Conservation (phyloP, 2,888 invertebrate genomes). For the Spatulosminthurus flaviceps region DNA sequence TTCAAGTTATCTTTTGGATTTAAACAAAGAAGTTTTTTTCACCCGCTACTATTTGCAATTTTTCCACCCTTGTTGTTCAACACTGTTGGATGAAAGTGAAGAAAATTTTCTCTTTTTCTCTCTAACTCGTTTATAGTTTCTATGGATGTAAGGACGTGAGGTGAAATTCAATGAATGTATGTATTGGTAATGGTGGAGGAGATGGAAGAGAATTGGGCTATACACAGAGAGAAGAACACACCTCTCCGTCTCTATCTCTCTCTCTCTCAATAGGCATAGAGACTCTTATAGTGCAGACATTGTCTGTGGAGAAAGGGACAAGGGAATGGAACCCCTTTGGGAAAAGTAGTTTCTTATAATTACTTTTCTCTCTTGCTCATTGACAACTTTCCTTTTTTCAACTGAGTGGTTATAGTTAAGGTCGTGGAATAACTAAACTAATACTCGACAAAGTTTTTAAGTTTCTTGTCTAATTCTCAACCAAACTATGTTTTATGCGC, state of each 20-base stretch:
- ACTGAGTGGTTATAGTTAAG: background rate
- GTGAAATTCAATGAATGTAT: background rate
- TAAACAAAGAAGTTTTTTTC: slow-evolving; percentile 3
- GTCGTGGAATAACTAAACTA: background rate
- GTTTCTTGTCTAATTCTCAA: slow-evolving; percentile 18
- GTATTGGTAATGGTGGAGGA: slow-evolving; percentile 3
- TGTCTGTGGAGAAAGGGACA: background rate
- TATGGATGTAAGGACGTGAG: background rate
- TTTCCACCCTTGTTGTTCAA: background rate
- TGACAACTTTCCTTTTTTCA: slow-evolving; percentile 12
- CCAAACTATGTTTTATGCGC: background rate
- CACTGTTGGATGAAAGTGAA: background rate
- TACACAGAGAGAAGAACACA: too few species aligned
- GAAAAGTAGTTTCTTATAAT: slow-evolving; percentile 10
- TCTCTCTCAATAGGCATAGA: too few species aligned
- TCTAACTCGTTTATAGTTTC: background rate
- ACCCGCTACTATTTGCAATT: slow-evolving; percentile 5
- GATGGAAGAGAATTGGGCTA: too few species aligned
- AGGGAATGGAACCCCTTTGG: background rate
- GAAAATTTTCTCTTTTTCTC: background rate
- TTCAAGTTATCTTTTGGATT: background rate
- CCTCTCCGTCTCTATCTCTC: too few species aligned
- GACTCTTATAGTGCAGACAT: background rate
- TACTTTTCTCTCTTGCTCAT: slow-evolving; percentile 13
- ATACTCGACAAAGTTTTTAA: background rate